Evolutionary conservation across 2,797 vertebrate genomes (phyloP), one percentile per base, ranked within the genome.

Genomic region (Molossus molossus): DNA sequence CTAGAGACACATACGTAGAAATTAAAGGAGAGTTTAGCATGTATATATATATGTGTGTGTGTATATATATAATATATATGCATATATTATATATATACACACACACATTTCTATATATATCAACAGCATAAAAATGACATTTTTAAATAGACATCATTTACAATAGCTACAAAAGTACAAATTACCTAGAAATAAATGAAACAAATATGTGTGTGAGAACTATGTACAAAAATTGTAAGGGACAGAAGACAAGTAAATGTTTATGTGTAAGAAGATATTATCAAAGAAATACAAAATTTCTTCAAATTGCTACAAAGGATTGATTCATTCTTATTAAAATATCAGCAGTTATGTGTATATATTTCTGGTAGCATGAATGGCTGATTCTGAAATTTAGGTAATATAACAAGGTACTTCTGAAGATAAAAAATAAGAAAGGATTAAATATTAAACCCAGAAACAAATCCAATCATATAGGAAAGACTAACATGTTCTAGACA

Each of bases 321-420:
- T 67, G 12, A 72, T 37, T 91, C 11, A 85, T 62, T 90, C 10
- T 45, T 84, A 73, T 75, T 87, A 81, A 83, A 92, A 65, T 33
- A 86, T 12, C 6, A 92, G 37, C 0, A 67, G 4, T 40, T 64
- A 11, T 70, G 5, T 85, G 6, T 83, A 4, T 23, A 23, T 17
- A 1, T 58, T 1, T 70, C 25, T 85, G 6, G 8, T 79, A 73
- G n/a, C 3, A 79, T 69, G 5, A 85, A 91, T 70, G 62, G 2
- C 48, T 70, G 55, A 81, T 60, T 93, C 29, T 91, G 60, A 97
- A 94, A 85, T 75, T 75, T 75, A 79, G 55, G 5, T 84, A 33
- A 33, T 83, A 69, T 14, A 53, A 77, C 3, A 75, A 84, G 55
- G 58, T 91, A 87, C 11, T 58, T 75, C 4, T 79, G 13, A 85